phyloP scores from a whole-genome alignment of 1,140 invertebrate genomes.

The Drosophila subobscura region DNA sequence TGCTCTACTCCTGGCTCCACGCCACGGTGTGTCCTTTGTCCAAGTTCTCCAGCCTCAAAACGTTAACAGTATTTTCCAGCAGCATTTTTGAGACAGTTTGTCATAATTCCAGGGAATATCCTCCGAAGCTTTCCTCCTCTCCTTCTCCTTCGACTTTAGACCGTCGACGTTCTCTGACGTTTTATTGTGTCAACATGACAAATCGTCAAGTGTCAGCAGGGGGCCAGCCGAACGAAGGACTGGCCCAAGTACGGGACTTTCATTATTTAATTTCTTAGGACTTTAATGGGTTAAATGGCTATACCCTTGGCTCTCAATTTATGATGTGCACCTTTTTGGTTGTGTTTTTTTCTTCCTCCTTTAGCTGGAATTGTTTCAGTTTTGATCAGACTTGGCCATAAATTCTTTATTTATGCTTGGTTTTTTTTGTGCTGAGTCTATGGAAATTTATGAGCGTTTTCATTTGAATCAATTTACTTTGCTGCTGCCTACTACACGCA shows the following conservation, averaged over 20 bases:
- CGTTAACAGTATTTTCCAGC: slow-evolving; percentile 74
- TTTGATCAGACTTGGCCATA: slow-evolving; percentile 39
- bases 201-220: slow-evolving; percentile 72
- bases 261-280: slow-evolving; percentile 70
- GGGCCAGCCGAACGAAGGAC: neutral
- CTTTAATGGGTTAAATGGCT: slow-evolving; percentile 65
- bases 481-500: slow-evolving; percentile 35
- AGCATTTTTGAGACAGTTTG: slow-evolving; percentile 81
- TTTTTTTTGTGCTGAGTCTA: slow-evolving; percentile 58
- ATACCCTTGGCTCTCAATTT: neutral
- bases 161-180: slow-evolving; percentile 44
- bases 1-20: neutral
- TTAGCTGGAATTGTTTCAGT: slow-evolving; percentile 20
- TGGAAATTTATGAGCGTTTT: slow-evolving; percentile 75
- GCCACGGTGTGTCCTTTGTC: slow-evolving; percentile 17
- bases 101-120: slow-evolving; percentile 78
- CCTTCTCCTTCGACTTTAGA: slow-evolving; percentile 19
- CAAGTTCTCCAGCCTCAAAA: slow-evolving; percentile 55
- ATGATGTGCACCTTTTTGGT: slow-evolving; percentile 20
- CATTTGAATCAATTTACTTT: slow-evolving; percentile 75
- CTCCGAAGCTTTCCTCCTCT: slow-evolving; percentile 39
- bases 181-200: slow-evolving; percentile 80
- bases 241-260: slow-evolving; percentile 16
- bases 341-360: slow-evolving; percentile 2
- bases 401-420: slow-evolving; percentile 31